Evolutionary conservation across 2,888 invertebrate genomes (phyloP).

Genomic region (Amblyjoppa proteus): DNA sequence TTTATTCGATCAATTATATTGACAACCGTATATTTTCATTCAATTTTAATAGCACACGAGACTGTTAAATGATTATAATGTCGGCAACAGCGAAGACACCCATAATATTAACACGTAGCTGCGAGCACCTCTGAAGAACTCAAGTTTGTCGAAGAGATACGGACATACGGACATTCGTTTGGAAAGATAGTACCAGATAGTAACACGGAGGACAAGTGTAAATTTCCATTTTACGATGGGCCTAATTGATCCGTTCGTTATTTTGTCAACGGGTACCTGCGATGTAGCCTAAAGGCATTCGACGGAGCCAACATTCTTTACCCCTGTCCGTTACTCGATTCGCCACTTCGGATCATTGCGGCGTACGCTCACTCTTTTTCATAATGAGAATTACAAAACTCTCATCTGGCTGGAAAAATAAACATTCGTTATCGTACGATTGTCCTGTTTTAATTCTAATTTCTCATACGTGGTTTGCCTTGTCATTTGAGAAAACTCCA

Average conservation of each 20-base stretch:
- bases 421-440: too few species aligned
- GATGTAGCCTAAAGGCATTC: conserved; percentile 42
- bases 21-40: too few species aligned
- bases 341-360: conserved; percentile 54
- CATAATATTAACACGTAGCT: neutral
- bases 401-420: too few species aligned
- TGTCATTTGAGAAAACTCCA: too few species aligned
- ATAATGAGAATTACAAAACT: too few species aligned
- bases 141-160: neutral
- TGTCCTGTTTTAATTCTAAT: too few species aligned
- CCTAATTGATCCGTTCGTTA: conserved; percentile 80
- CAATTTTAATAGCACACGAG: too few species aligned
- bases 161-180: neutral
- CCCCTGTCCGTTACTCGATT: conserved; percentile 69
- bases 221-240: conserved; percentile 78
- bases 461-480: neutral
- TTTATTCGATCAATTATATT: too few species aligned
- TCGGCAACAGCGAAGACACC: too few species aligned
- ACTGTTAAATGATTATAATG: too few species aligned
- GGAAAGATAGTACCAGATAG: neutral
- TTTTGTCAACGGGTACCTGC: conserved; percentile 67
- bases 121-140: neutral
- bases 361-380: too few species aligned
- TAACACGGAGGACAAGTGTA: conserved; percentile 39
- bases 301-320: conserved; percentile 60